Base-by-base conservation (phyloP, 2,888 invertebrate genomes). In the Phytoseiulus persimilis region DNA sequence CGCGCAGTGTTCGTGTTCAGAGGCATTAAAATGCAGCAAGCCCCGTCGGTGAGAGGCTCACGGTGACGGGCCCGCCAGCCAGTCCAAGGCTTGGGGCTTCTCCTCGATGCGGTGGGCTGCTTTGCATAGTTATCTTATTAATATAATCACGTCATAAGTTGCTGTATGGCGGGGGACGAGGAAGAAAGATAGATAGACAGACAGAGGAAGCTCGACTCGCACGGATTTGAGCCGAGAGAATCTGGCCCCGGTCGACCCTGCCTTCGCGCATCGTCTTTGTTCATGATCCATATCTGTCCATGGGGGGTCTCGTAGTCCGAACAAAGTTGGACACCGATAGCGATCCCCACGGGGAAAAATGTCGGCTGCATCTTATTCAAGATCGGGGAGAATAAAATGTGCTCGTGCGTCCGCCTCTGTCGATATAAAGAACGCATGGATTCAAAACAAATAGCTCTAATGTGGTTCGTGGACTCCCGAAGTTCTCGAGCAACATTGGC, bases 61-160 rank as follows among this genome's bases (percentile, higher is more conserved):
- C 65, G 65, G 65, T 23, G 65, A 18, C 65, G 28, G 18, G 28
- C 11, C 65, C 65, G 28, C 65, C 65, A 14, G 65, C 65, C 18
- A 65, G 65, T 65, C 65, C 18, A 2, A 65, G 65, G 14, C 65
- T 65, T 65, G 28, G 39, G 65, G 65, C 65, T 65, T 65, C 65
- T 65, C 65, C 65, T 28, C 65, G 65, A 65, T 65, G 11, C 65
- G 65, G 65, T 65, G 65, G 18, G 65, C 65, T 65, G 65, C 65
- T 65, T 65, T 65, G 65, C 65, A 65, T 65, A 65, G 65, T 65
- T 65, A 65, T 65, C 65, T 65, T 65, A 65, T 65, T 65, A 65
- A 65, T 65, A 65, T 65, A 65, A 65, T 65, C 65, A 65, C 65
- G 65, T 65, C 65, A 65, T 65, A 65, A 65, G 65, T 65, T 65